Evolutionary conservation across 64 coral and sea anemone species (phyloP), one percentile per base, ranked within the genome.

Genomic region (Dendronephthya gigantea): DNA sequence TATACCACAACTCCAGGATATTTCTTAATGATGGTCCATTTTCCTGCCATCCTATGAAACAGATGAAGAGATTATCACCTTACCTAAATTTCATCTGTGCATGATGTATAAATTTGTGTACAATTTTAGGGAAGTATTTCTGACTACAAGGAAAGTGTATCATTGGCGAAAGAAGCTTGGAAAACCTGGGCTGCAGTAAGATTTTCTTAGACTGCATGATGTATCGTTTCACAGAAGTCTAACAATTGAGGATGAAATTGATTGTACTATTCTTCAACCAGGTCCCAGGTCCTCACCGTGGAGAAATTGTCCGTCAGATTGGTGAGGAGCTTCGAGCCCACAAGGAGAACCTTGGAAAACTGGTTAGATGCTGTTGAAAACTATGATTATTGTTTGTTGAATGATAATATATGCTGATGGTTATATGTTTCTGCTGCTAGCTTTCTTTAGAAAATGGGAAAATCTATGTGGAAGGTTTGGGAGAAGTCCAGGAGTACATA

Each of bases 291-390:
- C 95, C 95, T 39, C 93, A 93, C 39, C 59, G 95, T 74, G 95
- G 95, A 74, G 95, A 98, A 79, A 90, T 98, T 83, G 95, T 98
- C 9, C 81, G 95, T 35, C 95, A 98, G 48, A 92, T 98, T 88
- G 92, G 95, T 29, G 88, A 90, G 35, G 95, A 92, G 50, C 48
- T 98, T 2, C 88, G 95, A 48, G 89, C 89, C 12, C 89, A 98
- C 41, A 82, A 88, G 41, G 83, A 88, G 48, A 88, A 88, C 83
- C 92, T 98, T 75, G 92, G 92, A 82, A 98, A 90, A 85, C 68
- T 98, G 89, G 95, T 98, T 62, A 62, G 55, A 62, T 23, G 19
- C 10, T 62, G 25, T 6, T 5, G 19, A 2, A 17, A 22, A 62
- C 17, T 62, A n/a, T 19, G 17, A 6, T 45, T 45, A 11, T 45